Evolutionary conservation across 2,888 invertebrate species (phyloP).

Genomic region (Clostera curtula): DNA sequence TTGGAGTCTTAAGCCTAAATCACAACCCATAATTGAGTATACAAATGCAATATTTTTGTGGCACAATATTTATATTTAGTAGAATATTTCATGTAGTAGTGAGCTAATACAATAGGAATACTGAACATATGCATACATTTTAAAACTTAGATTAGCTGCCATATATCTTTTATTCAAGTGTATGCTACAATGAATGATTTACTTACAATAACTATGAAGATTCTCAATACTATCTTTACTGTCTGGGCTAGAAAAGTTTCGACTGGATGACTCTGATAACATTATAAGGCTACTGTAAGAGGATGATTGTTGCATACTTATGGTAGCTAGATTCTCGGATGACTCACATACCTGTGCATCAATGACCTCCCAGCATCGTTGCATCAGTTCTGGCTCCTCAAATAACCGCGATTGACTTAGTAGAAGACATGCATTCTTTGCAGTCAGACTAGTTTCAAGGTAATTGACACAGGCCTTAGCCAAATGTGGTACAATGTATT

Average conservation of each 20-base stretch:
- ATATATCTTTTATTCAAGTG: too few relatives aligned
- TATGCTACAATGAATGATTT: too few relatives aligned
- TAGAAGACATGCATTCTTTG: conserved; percentile 96
- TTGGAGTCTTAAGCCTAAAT: conserved; percentile 41
- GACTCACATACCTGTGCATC: conserved; percentile 91
- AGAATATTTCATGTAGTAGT: conserved; percentile 1
- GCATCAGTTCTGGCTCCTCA: conserved; percentile 97
- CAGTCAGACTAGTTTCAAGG: conserved; percentile 95
- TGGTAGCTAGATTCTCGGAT: conserved; percentile 62
- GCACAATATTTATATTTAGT: conserved; percentile 22
- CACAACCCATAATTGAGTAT: conserved; percentile 62
- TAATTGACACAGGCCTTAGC: conserved; percentile 96
- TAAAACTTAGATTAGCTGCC: too few relatives aligned
- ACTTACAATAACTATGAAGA: conserved; percentile 39
- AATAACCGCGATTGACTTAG: conserved; percentile 96
- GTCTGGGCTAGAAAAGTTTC: conserved; percentile 55
- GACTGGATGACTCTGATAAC: conserved; percentile 58
- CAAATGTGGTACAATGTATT: conserved; percentile 96
- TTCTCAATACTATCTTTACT: conserved; percentile 50
- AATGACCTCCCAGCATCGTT: conserved; percentile 97
- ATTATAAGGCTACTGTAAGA: conserved; percentile 61
- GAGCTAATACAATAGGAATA: too few relatives aligned
- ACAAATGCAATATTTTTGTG: conserved; percentile 30
- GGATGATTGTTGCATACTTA: conserved; percentile 55
- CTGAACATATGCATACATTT: too few relatives aligned